Evolutionary conservation across 2,113 vertebrate genomes (phyloP).

Genomic region (Prolemur simus): DNA sequence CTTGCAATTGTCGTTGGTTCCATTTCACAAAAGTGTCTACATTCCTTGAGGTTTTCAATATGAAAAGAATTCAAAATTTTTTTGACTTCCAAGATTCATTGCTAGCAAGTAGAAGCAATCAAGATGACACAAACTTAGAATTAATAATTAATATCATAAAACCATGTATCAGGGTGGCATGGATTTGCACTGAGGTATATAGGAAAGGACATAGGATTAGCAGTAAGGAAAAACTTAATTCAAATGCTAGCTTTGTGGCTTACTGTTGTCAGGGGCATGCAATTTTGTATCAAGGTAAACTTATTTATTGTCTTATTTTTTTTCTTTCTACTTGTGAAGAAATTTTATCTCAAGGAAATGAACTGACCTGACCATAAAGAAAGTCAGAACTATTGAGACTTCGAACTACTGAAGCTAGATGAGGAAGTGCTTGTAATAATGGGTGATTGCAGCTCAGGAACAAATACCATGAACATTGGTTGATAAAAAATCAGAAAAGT

Average conservation of each 20-base stretch:
- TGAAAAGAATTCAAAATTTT: not conserved
- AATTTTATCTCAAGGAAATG: conserved; percentile 48
- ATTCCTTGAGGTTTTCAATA: not conserved
- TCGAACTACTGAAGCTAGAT: not conserved
- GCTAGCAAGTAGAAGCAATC: not conserved
- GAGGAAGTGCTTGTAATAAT: conserved; percentile 5
- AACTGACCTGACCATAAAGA: conserved; percentile 26
- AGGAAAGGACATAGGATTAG: not conserved
- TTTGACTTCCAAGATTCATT: not conserved
- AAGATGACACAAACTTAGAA: conserved; percentile 31
- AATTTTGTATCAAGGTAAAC: conserved; percentile 32
- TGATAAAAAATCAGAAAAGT: conserved; percentile 11
- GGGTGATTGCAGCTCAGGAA: not conserved
- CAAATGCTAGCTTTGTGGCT: conserved; percentile 14
- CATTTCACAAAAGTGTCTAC: not conserved
- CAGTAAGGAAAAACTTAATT: not conserved
- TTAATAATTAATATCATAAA: conserved; percentile 17
- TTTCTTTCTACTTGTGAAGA: not conserved
- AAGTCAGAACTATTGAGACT: not conserved
- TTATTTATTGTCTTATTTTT: conserved; percentile 52
- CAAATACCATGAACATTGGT: not conserved
- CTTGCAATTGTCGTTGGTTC: not conserved
- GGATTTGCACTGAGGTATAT: not conserved
- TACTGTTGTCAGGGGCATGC: not conserved
- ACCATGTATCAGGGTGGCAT: not conserved